Conservation (phyloP, 2,113 vertebrate species). For the Serinus canaria region DNA sequence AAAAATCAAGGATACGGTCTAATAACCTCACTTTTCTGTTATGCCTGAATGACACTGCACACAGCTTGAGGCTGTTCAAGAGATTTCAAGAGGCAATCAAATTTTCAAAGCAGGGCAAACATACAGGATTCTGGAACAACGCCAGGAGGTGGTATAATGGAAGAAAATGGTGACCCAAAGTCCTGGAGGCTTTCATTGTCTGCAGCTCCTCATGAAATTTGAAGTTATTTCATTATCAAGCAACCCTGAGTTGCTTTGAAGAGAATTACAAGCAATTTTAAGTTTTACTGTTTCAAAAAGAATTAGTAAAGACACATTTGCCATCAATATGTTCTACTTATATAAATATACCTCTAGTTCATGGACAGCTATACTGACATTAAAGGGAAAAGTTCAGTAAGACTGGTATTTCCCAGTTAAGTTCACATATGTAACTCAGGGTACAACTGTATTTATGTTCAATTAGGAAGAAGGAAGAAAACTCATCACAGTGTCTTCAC, state of each 20-base stretch:
- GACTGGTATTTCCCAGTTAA: not conserved
- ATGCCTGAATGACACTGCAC: not conserved
- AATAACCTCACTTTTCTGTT: not conserved
- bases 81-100: not conserved
- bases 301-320: not conserved
- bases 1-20: not conserved
- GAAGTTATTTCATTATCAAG: not conserved
- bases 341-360: not conserved
- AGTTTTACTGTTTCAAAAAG: not conserved
- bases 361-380: not conserved
- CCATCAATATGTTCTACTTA: not conserved
- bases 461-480: not conserved
- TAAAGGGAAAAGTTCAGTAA: not conserved
- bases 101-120: not conserved
- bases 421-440: not conserved
- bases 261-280: not conserved
- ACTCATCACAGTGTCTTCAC: not conserved
- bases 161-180: not conserved
- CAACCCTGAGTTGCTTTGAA: not conserved
- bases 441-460: not conserved
- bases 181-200: not conserved
- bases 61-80: not conserved
- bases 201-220: not conserved
- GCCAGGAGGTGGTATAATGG: not conserved
- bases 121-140: not conserved